phyloP scores from a whole-genome alignment of 1,140 invertebrate species.

The Drosophila trapezifrons region DNA sequence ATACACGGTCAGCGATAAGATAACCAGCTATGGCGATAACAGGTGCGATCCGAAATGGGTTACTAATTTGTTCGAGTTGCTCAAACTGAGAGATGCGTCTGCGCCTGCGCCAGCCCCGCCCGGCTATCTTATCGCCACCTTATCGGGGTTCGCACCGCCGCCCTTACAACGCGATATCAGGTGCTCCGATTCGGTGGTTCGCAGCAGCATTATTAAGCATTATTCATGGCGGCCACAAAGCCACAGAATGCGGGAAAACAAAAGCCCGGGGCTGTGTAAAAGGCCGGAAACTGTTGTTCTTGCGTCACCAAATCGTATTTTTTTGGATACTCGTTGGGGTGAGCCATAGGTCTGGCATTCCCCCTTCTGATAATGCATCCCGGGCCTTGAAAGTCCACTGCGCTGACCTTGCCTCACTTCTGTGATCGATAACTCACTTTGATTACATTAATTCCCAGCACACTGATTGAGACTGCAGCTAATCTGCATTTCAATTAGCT shows the following conservation, averaged over 20 bases:
- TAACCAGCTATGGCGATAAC: slow-evolving; percentile 54
- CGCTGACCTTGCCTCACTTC: slow-evolving; percentile 30
- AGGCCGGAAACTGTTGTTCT: slow-evolving; percentile 31
- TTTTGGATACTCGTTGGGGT: slow-evolving; percentile 9
- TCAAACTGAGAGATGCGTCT: slow-evolving; percentile 1
- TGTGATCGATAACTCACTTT: slow-evolving; percentile 26
- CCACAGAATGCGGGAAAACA: slow-evolving; percentile 30
- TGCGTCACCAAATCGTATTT: slow-evolving; percentile 31
- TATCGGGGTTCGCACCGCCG: slow-evolving; percentile 24
- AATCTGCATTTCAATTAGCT: slow-evolving; percentile 55
- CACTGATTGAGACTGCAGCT: slow-evolving; percentile 24
- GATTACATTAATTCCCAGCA: slow-evolving; percentile 12
- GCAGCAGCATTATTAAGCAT: slow-evolving; percentile 36
- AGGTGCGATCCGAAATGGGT: slow-evolving; percentile 68
- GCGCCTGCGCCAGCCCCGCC: slow-evolving; percentile 57
- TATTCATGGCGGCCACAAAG: slow-evolving; percentile 63
- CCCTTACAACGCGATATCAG: slow-evolving; percentile 42
- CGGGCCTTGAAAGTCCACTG: slow-evolving; percentile 14
- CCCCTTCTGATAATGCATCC: slow-evolving; percentile 21
- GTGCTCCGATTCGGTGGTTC: slow-evolving; percentile 27
- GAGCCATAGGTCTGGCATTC: slow-evolving; percentile 36
- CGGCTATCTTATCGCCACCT: slow-evolving; percentile 52
- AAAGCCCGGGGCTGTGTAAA: slow-evolving; percentile 7
- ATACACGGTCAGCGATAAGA: slow-evolving; percentile 63
- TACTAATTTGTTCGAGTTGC: slow-evolving; percentile 39